Conservation (phyloP, 2,797 vertebrate genomes). For the Calcarius lapponicus region DNA sequence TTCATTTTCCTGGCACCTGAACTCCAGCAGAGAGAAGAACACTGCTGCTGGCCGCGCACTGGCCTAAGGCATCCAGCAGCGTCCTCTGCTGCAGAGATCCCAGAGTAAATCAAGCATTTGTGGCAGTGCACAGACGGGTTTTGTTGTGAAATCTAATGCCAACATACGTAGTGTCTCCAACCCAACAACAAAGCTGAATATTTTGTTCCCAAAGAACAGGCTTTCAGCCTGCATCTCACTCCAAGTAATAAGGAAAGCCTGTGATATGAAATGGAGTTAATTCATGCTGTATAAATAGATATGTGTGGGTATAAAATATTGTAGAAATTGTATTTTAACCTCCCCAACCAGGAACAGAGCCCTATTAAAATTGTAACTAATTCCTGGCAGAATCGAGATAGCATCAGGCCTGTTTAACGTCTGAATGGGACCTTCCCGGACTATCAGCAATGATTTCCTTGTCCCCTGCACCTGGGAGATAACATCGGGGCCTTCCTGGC, state of each 20-base stretch:
- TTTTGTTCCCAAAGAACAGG: neutral
- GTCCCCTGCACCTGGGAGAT: too few relatives aligned
- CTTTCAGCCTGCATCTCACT: neutral
- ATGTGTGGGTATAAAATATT: too few relatives aligned
- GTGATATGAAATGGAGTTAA: too few relatives aligned
- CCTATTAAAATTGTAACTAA: too few relatives aligned
- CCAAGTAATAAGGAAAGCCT: neutral
- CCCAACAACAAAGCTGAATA: neutral
- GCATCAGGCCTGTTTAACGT: too few relatives aligned
- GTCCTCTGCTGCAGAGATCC: accelerated
- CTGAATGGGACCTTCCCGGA: too few relatives aligned
- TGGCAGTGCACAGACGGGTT: accelerated
- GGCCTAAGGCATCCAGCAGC: neutral
- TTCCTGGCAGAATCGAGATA: too few relatives aligned
- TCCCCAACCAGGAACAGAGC: too few relatives aligned
- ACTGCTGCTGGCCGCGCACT: neutral
- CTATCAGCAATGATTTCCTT: too few relatives aligned
- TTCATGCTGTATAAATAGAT: too few relatives aligned
- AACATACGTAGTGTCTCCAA: neutral
- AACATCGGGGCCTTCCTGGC: too few relatives aligned
- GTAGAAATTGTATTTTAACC: too few relatives aligned
- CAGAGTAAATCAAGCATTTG: neutral
- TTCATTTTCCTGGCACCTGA: neutral
- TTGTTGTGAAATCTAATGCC: neutral
- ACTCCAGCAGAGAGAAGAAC: neutral